phyloP scores from a whole-genome alignment of 2,797 vertebrate species.

The Eleutherodactylus coqui region DNA sequence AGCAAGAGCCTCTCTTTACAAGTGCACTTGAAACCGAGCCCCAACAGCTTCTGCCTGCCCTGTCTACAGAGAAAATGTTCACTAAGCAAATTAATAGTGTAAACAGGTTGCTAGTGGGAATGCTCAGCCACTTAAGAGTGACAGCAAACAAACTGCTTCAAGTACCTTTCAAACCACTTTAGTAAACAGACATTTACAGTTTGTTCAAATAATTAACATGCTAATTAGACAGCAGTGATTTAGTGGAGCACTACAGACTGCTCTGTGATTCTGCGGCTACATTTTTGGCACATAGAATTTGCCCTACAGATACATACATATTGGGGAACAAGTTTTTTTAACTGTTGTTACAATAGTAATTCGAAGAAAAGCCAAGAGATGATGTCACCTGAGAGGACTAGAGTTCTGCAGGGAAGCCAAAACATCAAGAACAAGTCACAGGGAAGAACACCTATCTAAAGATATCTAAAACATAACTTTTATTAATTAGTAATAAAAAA shows the following conservation, averaged over 20 bases:
- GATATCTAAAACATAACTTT: too few species aligned
- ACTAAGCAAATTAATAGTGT: constrained; percentile 80
- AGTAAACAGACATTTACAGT: constrained; percentile 70
- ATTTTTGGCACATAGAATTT: constrained; percentile 45
- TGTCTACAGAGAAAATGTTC: constrained; percentile 68
- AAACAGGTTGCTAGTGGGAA: constrained; percentile 73
- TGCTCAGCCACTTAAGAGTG: constrained; percentile 70
- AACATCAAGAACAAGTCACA: too few species aligned
- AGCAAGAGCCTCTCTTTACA: constrained; percentile 72
- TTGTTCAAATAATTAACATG: constrained; percentile 72
- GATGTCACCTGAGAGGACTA: too few species aligned
- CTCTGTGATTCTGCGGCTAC: constrained; percentile 23
- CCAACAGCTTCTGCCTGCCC: constrained; percentile 69
- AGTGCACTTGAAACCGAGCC: constrained; percentile 75
- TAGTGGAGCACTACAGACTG: constrained; percentile 32
- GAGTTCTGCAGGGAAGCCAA: too few species aligned
- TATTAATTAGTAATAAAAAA: too few species aligned
- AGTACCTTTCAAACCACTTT: constrained; percentile 75
- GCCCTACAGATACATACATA: constrained; percentile 14
- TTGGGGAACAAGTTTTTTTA: not conserved
- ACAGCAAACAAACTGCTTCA: constrained; percentile 74
- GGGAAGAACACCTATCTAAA: too few species aligned
- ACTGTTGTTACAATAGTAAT: not conserved
- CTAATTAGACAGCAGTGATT: constrained; percentile 71
- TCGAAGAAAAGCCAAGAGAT: too few species aligned